Evolutionary conservation across 2,797 vertebrate species (phyloP).

Genomic region (Enteromius treurensis): DNA sequence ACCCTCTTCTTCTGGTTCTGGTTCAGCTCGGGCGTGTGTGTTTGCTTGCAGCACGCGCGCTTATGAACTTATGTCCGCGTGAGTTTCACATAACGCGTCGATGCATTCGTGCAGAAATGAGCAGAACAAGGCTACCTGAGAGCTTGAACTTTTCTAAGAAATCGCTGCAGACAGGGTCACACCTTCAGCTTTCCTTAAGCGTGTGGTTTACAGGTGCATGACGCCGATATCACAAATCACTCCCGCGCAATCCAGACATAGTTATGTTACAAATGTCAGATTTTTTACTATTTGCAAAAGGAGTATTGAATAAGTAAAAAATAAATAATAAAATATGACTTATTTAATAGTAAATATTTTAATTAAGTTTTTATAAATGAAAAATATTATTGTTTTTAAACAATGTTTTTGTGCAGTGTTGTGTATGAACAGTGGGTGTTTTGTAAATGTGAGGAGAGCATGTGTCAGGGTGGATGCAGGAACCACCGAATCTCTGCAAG

Average conservation of each 20-base stretch:
- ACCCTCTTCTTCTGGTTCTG: neutral
- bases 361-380: neutral
- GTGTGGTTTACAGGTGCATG: conserved; percentile 35
- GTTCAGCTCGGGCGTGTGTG: conserved; percentile 30
- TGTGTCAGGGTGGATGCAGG: conserved; percentile 19
- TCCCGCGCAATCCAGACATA: neutral
- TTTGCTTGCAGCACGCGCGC: conserved; percentile 11
- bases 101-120: neutral
- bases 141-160: conserved; percentile 28
- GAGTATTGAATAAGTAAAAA: too few species aligned
- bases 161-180: neutral
- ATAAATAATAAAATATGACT: neutral
- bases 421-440: neutral
- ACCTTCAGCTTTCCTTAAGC: neutral
- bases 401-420: neutral
- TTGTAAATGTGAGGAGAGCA: neutral
- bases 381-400: neutral
- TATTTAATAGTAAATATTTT: neutral
- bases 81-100: neutral
- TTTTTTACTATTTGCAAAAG: neutral
- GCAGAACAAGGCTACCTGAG: neutral
- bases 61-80: conserved; percentile 14
- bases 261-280: too few species aligned
- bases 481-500: conserved; percentile 42
- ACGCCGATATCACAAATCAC: neutral